Percentiles rank a stretch among this genome's conserved stretches.
Evolutionary conservation across 2,797 vertebrate species (phyloP).

Genomic region (Poecilia picta): DNA sequence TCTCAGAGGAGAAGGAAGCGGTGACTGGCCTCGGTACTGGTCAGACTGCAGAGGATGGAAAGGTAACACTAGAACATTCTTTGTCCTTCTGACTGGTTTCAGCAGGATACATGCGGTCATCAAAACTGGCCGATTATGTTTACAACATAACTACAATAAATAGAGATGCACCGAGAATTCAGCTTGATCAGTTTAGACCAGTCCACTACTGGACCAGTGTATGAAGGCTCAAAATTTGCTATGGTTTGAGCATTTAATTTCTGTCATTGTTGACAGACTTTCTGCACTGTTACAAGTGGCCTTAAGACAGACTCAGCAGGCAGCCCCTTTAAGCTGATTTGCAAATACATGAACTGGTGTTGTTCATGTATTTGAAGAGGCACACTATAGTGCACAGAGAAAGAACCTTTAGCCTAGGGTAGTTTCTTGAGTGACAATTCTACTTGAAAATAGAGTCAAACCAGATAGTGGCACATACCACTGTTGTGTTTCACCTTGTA

Average conservation of each 20-base stretch:
- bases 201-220: no score
- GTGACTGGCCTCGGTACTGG: not conserved
- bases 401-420: no score
- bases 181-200: not conserved
- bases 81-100: not conserved
- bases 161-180: not conserved
- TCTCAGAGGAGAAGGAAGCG: constrained; percentile 13
- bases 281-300: not conserved
- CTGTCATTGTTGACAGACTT: not conserved
- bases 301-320: not conserved
- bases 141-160: not conserved
- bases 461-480: not conserved
- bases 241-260: not conserved
- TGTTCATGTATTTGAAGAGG: no score
- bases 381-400: no score
- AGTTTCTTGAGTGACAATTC: not conserved
- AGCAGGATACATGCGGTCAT: not conserved
- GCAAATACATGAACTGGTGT: no score
- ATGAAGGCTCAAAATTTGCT: not conserved
- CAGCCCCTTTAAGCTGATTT: not conserved
- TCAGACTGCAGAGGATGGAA: not conserved
- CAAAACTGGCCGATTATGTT: not conserved
- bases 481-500: not conserved
- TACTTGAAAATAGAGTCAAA: not conserved
- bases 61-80: constrained; percentile 44